Evolutionary conservation across 2,113 vertebrate genomes (phyloP).

Genomic region (Lota lota): DNA sequence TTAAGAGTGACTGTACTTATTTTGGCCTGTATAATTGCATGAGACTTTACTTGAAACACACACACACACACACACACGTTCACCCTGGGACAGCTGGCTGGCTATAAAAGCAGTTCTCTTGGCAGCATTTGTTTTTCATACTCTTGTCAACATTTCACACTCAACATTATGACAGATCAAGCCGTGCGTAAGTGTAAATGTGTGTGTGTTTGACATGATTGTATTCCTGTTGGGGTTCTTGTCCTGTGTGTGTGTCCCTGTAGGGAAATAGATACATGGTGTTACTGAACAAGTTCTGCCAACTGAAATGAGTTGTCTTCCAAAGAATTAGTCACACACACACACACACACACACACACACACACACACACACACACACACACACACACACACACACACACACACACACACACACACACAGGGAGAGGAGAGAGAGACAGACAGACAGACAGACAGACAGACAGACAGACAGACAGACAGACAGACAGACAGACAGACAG

Average conservation of each 20-base stretch:
- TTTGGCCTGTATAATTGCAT: no score
- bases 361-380: no score
- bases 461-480: neutral
- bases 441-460: neutral
- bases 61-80: neutral
- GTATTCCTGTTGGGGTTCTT: no score
- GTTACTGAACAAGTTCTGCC: conserved; percentile 31
- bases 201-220: neutral
- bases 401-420: neutral
- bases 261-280: conserved; percentile 32
- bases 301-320: conserved; percentile 24
- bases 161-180: neutral
- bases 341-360: neutral
- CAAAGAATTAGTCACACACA: conserved; percentile 17
- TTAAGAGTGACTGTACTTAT: conserved; percentile 6
- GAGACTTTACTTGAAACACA: neutral
- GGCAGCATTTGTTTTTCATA: conserved; percentile 23
- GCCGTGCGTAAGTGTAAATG: neutral
- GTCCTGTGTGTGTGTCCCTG: conserved; percentile 4
- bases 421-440: neutral
- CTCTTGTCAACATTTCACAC: conserved; percentile 20
- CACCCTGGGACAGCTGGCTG: neutral
- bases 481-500: neutral
- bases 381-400: conserved; percentile 4
- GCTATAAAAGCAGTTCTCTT: neutral